Base-by-base conservation (phyloP, 1,140 invertebrate species). In the Drosophila pruinosa region DNA sequence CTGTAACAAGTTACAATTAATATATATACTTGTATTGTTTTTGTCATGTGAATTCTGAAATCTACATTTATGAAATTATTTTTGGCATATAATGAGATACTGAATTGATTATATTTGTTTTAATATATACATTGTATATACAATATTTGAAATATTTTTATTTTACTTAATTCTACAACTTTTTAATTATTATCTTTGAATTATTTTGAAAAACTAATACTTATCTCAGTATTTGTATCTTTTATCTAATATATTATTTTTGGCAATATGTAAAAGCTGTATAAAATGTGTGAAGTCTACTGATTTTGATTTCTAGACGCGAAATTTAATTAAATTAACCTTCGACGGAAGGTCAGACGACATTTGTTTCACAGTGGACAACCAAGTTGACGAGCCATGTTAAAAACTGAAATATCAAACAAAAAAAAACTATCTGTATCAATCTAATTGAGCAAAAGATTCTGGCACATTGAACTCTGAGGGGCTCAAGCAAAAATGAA, bases 301-400 rank as follows among this genome's bases (percentile, higher is more conserved):
- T 62, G 72, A 73, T 65, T 67, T 63, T 76, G 31, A 5, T 67
- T 72, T 56, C 39, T 72, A 59, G 41, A 54, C 57, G 57, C 48
- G n/a, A 56, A 10, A 38, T 63, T 78, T 50, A 69, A 75, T 82
- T 83, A 12, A 83, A 83, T 82, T 83, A 82, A 83, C 79, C 80
- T 75, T 43, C 24, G 8, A 38, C 36, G 22, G 31, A 22, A 78
- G 78, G 74, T 71, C 70, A 72, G 19, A 14, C 14, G 6, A 47
- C 3, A 17, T 22, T 24, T 36, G 7, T 8, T n/a, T n/a, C 3
- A 2, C 8, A 14, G 12, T 48, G 12, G 22, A 22, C 4, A 28
- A 28, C 14, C 15, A 43, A 54, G 21, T 57, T 5, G 12, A 22
- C 19, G 10, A 28, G 3, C 0, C 3, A 21, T 10, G 3, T 34